Base-by-base conservation (phyloP, 2,888 invertebrate genomes). In the Pheosia gnoma region DNA sequence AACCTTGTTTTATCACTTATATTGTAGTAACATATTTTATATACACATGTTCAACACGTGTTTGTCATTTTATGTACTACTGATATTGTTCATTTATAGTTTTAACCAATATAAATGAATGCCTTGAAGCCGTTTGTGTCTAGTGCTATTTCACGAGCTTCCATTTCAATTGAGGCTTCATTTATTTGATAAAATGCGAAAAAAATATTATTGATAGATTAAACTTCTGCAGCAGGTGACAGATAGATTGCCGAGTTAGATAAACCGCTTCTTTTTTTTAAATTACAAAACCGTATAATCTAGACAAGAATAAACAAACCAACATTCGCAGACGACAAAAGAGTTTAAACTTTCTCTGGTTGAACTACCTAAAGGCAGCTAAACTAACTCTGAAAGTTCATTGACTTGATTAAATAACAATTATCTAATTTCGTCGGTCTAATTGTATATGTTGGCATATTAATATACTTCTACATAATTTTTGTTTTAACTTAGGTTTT, bases 331-430 rank as follows among this genome's bases (percentile, higher is more conserved):
- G 60, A 66, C 25, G 66, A 77, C 69, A 74, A 76, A 70, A 60
- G 62, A 56, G 66, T 66, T 65, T 60, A 59, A 61, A 72, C 75
- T 77, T 77, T 74, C 72, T 67, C 65, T 62, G 60, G 60, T 72
- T 65, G 47, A 67, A 25, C 25, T 25, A 25, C 2, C 25, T 25
- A 25, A 25, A 25, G 2, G 25, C 2, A 25, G 25, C 0, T 25
- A 25, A 25, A 58, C 58, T 65, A 54, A 41, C 41, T 6, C 13
- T 37, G 60, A 65, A 68, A 73, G 79, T 70, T 75, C 78, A 45
- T 72, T 71, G 70, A 72, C 74, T 60, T 67, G 25, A 64, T 56
- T 55, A 37, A 36, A 52, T n/a, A 10, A 49, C 11, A 49, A 59
- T 9, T 53, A n/a, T n/a, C 41, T 47, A n/a, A 59, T 43, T 38